These are phyloP conservation scores for Petrolisthes manimaculis DNA, from an alignment of 2,888 invertebrate species.

Conservation along the genomic window DNA sequence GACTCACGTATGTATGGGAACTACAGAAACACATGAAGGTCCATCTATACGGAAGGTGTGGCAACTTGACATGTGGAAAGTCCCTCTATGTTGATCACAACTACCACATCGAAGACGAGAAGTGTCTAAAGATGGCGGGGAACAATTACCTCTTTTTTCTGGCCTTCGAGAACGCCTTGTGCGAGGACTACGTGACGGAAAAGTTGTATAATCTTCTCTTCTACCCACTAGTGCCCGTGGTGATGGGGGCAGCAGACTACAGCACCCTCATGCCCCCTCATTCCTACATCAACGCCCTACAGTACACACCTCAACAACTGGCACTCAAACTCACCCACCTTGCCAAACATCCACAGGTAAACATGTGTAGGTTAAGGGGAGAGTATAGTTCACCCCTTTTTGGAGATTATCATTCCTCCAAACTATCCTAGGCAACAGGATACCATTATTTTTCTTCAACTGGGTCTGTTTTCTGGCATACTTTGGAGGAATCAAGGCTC, in stretches of 20 bases:
- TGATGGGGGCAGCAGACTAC: background rate
- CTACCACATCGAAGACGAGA: background rate
- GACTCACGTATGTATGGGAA: constrained; percentile 2
- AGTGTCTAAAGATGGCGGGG: constrained; percentile 20
- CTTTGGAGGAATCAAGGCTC: no score
- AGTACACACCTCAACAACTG: constrained; percentile 42
- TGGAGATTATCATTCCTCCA: no score
- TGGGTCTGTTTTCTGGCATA: no score
- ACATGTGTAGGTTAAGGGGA: no score
- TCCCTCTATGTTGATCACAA: background rate
- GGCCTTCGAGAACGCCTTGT: constrained; percentile 27
- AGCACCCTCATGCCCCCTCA: constrained; percentile 27
- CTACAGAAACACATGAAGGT: constrained; percentile 8
- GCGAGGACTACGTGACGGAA: background rate
- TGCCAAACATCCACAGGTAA: background rate
- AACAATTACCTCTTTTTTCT: constrained; percentile 22
- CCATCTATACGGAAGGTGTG: constrained; percentile 28
- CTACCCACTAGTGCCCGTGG: background rate
- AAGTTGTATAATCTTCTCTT: background rate
- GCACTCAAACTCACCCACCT: constrained; percentile 11
- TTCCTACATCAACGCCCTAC: constrained; percentile 45
- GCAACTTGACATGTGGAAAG: constrained; percentile 12
- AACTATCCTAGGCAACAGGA: no score
- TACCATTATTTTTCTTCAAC: no score
- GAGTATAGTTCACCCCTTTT: no score